Percentiles rank a stretch among this genome's conserved stretches.
Conservation (phyloP, 2,113 vertebrate genomes). For the Sus scrofa region DNA sequence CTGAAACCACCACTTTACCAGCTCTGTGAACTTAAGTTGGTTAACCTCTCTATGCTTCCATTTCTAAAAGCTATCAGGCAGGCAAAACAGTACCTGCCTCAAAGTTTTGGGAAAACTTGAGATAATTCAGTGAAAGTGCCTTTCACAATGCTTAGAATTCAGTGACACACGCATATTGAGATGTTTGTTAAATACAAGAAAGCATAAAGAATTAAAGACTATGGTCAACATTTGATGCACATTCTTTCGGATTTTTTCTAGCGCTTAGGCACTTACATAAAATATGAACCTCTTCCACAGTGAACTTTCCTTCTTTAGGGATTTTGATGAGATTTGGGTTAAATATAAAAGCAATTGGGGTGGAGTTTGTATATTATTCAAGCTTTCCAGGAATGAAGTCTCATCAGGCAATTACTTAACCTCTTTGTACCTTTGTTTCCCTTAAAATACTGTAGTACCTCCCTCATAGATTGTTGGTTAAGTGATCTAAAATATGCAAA, state of each 20-base stretch:
- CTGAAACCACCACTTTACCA: not conserved
- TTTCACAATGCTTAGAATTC: not conserved
- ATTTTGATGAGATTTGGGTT: not conserved
- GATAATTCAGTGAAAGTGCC: not conserved
- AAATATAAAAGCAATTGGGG: not conserved
- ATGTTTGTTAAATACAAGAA: not conserved
- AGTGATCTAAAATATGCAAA: not conserved
- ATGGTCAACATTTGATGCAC: not conserved
- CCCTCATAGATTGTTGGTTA: not conserved
- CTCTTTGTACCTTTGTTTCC: not conserved
- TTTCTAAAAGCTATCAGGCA: not conserved
- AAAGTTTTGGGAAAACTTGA: not conserved
- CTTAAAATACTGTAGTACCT: not conserved
- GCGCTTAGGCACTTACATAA: not conserved
- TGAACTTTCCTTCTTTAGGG: not conserved
- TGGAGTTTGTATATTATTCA: not conserved
- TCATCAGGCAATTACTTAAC: not conserved
- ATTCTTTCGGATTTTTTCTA: not conserved
- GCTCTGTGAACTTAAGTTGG: not conserved
- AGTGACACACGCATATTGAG: not conserved
- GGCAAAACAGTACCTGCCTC: not conserved
- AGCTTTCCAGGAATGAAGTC: not conserved
- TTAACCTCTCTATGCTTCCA: not conserved
- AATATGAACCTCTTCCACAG: not conserved
- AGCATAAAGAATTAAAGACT: not conserved